Base-by-base conservation (phyloP, 2,888 invertebrate species). In the Drosophila prostipennis region DNA sequence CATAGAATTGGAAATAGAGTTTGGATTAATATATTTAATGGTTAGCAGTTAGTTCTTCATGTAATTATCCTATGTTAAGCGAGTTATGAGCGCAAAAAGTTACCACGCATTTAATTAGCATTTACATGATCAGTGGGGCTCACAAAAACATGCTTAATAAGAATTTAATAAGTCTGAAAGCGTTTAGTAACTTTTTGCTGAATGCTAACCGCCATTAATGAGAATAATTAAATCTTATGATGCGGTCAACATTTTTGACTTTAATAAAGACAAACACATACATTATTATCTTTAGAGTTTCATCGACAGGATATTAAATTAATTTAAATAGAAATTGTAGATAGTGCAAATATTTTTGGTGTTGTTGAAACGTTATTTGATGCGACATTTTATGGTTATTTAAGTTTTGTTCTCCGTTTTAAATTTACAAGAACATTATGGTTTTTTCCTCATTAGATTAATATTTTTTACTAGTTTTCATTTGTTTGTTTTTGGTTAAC, bases 401-500 rank as follows among this genome's bases (percentile, higher is more conserved):
- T 14, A 76, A 86, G 65, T 46, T 39, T 65, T 69, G 63, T 42
- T 55, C 70, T 63, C 72, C 55, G 63, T 60, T 23, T 65, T 16
- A 51, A 78, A 78, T 86, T 77, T 87, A 86, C 89, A 88, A 75
- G 72, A 88, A 82, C 82, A 81, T 70, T 76, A 70, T 71, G 60
- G 56, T 19, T 57, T 74, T 16, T 58, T 32, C 46, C 36, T 51
- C 64, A 57, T 72, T 3, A 32, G 49, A 72, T 72, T 60, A 68
- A 54, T 81, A 55, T 52, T 72, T 64, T 49, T 56, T 65, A 65
- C 85, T 81, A 76, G 70, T 76, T 78, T 76, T 80, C 63, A 51
- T 79, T 56, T 64, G 58, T 77, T 72, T 57, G 40, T 74, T 48
- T 72, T 89, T 91, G 90, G 92, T 92, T 92, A 92, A 92, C 92